Conservation (phyloP, 2,797 vertebrate species). For the Cossypha heuglini region DNA sequence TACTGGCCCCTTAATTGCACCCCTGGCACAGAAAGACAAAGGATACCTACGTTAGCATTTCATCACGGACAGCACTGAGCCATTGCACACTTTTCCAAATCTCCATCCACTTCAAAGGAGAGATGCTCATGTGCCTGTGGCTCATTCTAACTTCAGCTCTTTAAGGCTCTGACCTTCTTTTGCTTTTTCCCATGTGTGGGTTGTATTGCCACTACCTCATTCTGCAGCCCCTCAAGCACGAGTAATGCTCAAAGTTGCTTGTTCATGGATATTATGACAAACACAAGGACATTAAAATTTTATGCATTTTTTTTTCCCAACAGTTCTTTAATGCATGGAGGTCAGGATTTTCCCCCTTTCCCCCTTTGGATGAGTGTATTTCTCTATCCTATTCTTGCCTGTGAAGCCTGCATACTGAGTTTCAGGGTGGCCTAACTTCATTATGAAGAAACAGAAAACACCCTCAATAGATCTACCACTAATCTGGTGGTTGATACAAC, state of each 20-base stretch:
- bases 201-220: not conserved
- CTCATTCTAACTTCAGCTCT: not conserved
- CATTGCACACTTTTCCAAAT: not conserved
- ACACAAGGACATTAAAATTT: not conserved
- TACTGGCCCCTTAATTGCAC: not conserved
- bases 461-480: not conserved
- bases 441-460: not conserved
- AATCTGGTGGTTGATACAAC: not conserved
- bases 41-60: not conserved
- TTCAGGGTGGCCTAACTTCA: not conserved
- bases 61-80: not conserved
- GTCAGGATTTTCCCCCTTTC: not conserved
- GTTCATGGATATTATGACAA: not conserved
- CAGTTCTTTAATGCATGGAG: not conserved
- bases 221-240: not conserved
- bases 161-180: not conserved
- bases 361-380: not conserved
- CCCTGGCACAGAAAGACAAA: not conserved
- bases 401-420: not conserved
- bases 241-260: not conserved
- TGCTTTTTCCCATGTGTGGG: not conserved
- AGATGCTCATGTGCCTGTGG: not conserved
- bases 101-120: slow-evolving; percentile 9
- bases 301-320: not conserved
- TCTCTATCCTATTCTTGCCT: not conserved